Percentiles rank a stretch among this genome's conserved stretches.
These are phyloP conservation scores for Rhagium mordax DNA, from an alignment of 2,888 invertebrate genomes.

Conservation along the genomic window DNA sequence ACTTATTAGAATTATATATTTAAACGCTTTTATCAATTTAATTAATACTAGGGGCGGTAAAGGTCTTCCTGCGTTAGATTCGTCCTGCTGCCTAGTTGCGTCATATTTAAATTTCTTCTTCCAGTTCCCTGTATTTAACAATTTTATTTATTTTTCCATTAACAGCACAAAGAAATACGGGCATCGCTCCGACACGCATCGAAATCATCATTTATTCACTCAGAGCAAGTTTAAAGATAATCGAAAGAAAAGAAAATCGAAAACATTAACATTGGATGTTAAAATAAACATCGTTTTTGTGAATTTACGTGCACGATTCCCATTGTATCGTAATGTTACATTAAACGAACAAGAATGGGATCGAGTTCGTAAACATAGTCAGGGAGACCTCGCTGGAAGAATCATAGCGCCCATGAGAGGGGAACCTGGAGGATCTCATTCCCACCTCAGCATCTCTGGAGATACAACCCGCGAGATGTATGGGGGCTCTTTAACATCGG, in stretches of 20 bases:
- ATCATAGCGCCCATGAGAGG: conserved; percentile 69
- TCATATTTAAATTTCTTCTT: too few species aligned
- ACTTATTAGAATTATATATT: neutral
- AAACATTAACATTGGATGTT: conserved; percentile 59
- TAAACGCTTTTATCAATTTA: neutral
- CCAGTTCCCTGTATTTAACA: too few species aligned
- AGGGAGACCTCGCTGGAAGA: conserved; percentile 67
- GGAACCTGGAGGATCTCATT: conserved; percentile 65
- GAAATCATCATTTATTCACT: conserved; percentile 22
- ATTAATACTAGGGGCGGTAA: too few species aligned
- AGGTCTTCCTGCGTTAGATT: too few species aligned
- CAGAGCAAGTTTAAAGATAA: conserved; percentile 13
- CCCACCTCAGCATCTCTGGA: conserved; percentile 66
- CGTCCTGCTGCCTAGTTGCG: too few species aligned
- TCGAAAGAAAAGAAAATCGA: conserved; percentile 31
- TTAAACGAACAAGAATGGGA: conserved; percentile 69
- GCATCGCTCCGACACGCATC: too few species aligned
- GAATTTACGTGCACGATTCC: conserved; percentile 64
- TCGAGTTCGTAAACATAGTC: conserved; percentile 68
- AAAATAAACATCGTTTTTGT: conserved; percentile 65
- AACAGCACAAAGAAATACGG: neutral
- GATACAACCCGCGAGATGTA: conserved; percentile 66
- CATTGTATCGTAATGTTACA: conserved; percentile 69
- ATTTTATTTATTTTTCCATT: conserved; percentile 21
- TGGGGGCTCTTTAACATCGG: conserved; percentile 69